Evolutionary conservation across 2,888 invertebrate genomes (phyloP), one percentile per base, ranked within the genome.

Genomic region (Pomacea canaliculata): DNA sequence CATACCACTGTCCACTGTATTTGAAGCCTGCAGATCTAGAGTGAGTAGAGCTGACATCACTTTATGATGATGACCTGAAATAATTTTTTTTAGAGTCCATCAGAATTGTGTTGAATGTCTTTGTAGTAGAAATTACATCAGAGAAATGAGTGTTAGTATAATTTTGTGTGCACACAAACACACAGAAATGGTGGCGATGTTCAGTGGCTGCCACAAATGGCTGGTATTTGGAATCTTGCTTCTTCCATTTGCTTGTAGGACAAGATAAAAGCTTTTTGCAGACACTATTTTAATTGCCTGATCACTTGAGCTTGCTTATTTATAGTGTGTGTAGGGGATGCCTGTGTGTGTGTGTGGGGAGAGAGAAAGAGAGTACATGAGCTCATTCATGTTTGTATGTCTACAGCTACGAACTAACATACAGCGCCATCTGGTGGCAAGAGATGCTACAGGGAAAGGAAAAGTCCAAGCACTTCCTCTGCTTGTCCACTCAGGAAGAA

Each of bases 351-450:
- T 37, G 37, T 37, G 37, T 37, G 37, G 37, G 1, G 37, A 37
- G 37, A 37, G 37, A 37, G 37, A 37, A 37, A 37, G 37, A 37
- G 37, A 37, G 4, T 5, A 37, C 37, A 37, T 37, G 37, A 37
- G 37, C 37, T 37, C 5, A 37, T 37, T 37, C 51, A 56, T 3
- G 51, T 56, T 13, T 56, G 51, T 7, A 16, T 49, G 19, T 46
- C 16, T 8, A 5, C 83, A 94, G 94, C 78, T 95, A 95, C 87
- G 94, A 94, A 85, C 93, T 94, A 18, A 94, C 95, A 51, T 93
- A 93, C 0, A 93, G 93, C 77, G 94, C 94, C 1, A 93, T 96
- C 67, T 95, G 95, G 94, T 96, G 96, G 96, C 94, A 93, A 91
- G 95, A 96, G 82, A 90, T 96, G 78, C 84, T 88, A 78, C 94